Percentiles rank a stretch among this genome's conserved stretches.
phyloP scores from a whole-genome alignment of 2,888 invertebrate genomes.

The Parnassius smintheus region DNA sequence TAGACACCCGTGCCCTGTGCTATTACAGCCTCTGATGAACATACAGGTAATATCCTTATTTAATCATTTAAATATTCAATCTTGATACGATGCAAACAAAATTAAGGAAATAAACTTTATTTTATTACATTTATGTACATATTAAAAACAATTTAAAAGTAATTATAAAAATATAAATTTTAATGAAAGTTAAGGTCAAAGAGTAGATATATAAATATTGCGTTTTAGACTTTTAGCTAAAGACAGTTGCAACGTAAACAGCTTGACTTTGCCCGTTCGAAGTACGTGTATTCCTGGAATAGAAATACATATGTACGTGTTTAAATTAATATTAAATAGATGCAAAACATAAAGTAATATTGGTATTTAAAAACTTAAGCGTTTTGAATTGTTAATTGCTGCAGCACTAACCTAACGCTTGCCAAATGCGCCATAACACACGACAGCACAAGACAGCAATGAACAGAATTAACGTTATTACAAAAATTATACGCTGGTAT shows the following conservation, averaged over 20 bases:
- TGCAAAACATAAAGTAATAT: too few species aligned
- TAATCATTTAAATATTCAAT: neutral
- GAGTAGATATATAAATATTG: too few species aligned
- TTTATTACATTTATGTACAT: neutral
- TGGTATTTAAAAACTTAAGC: too few species aligned
- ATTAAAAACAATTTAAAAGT: neutral
- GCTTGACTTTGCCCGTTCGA: slow-evolving; percentile 75
- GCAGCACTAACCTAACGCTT: too few species aligned
- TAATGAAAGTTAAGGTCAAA: neutral
- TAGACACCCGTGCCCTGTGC: too few species aligned
- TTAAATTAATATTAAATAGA: neutral
- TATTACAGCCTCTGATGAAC: too few species aligned
- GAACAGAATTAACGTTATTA: too few species aligned
- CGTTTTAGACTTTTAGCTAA: slow-evolving; percentile 19
- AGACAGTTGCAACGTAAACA: slow-evolving; percentile 59
- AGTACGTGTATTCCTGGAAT: slow-evolving; percentile 85
- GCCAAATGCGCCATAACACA: too few species aligned
- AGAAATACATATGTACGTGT: slow-evolving; percentile 30
- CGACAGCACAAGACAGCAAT: too few species aligned
- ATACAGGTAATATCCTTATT: too few species aligned
- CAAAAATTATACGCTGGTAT: too few species aligned
- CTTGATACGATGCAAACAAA: neutral
- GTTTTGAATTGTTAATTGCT: too few species aligned
- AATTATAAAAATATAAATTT: slow-evolving; percentile 13
- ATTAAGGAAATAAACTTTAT: neutral